Conservation (phyloP, 2,888 invertebrate species). For the Xiphydria camelus region DNA sequence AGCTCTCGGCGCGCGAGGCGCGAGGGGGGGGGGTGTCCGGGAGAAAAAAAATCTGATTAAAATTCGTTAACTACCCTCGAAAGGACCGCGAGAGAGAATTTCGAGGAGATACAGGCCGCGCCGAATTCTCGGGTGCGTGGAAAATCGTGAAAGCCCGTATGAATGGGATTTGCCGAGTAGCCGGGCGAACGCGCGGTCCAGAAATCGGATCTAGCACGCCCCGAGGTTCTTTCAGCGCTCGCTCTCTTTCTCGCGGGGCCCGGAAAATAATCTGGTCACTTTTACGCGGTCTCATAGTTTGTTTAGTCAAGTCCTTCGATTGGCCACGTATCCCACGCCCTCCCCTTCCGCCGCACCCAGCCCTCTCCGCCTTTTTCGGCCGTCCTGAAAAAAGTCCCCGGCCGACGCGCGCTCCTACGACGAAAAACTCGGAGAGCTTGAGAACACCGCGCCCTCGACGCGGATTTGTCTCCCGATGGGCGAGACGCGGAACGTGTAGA, state of each 20-base stretch:
- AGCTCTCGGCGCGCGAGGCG: not conserved
- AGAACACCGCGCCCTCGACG: no score
- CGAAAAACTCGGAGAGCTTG: no score
- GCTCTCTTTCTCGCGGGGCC: conserved; percentile 18
- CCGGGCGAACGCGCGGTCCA: not conserved
- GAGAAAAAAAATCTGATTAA: conserved; percentile 2
- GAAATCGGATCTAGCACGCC: not conserved
- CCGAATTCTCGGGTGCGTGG: conserved; percentile 11
- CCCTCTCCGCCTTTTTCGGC: no score
- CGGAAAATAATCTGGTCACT: conserved; percentile 33
- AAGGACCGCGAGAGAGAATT: not conserved
- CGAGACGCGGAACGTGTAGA: no score
- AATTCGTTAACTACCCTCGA: conserved; percentile 1
- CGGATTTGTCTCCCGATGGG: no score
- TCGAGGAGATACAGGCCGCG: not conserved
- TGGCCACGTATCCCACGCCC: no score
- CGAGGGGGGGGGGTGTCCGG: no score
- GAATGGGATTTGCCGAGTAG: conserved; percentile 1
- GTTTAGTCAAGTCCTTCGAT: conserved; percentile 27
- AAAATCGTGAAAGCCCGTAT: conserved; percentile 22
- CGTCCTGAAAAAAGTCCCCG: no score
- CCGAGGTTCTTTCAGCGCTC: conserved; percentile 15
- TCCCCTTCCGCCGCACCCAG: no score
- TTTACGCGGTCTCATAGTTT: conserved; percentile 26
- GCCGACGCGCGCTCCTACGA: no score